Base-by-base conservation (phyloP, 2,888 invertebrate species). In the Eutolmus rufibarbis region DNA sequence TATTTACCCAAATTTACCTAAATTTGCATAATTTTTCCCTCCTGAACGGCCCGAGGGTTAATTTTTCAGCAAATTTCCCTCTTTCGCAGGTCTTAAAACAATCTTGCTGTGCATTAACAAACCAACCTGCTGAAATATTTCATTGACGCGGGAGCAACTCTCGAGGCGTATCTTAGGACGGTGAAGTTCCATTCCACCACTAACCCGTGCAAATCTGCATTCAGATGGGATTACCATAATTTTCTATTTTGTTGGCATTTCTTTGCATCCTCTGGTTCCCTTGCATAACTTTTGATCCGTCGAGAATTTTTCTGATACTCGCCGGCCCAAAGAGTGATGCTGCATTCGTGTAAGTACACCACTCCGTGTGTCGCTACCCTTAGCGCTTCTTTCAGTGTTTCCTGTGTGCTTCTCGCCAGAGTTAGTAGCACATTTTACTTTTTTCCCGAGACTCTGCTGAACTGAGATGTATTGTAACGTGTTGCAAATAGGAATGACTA, bases 401-500 rank as follows among this genome's bases (percentile, higher is more conserved):
- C 46, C 79, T 51, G 79, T 28, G 19, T 14, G 56, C 82, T 56
- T 4, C 7, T 82, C 12, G 34, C 66, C 19, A 19, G 66, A 56
- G 82, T 19, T 66, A 66, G 66, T 40, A 34, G 16, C 82, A 84
- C 82, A 66, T 56, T 66, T 66, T 66, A 66, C 82, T 84, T 84
- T n/a, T 46, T 37, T 23, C 82, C 82, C 56, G 34, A 7, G 56
- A 81, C 81, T 82, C n/a, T 51, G 51, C 51, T 79, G 46, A 79
- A 79, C 86, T 28, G 82, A 84, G 66, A 87, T 87, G 37, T 46
- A 46, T 51, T 76, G 77, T 85, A 78, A 84, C 85, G 85, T 87
- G 85, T 87, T 87, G 56, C 78, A 84, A 85, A 87, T 87, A 66
- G 78, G 66, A 87, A 84, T 77, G 84, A 87, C 76, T 87, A 46